phyloP scores from a whole-genome alignment of 2,797 vertebrate species.

The Kryptolebias ocellatus region DNA sequence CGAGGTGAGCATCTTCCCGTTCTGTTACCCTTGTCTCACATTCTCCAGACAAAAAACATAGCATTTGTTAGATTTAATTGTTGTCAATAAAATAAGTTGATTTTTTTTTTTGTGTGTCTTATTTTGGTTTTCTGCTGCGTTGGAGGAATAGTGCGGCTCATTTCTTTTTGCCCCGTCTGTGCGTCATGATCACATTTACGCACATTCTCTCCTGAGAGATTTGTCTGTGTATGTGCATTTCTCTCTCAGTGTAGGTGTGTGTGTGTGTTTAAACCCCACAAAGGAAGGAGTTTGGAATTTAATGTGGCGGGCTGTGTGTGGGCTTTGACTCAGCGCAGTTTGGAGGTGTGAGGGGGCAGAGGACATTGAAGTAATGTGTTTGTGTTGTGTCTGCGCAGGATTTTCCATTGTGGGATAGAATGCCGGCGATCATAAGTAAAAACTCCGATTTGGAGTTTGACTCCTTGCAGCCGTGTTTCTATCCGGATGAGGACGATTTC shows the following conservation, averaged over 20 bases:
- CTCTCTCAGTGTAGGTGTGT: slow-evolving; percentile 6
- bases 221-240: slow-evolving; percentile 19
- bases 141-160: neutral
- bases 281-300: slow-evolving; percentile 45
- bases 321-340: slow-evolving; percentile 51
- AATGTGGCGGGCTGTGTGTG: slow-evolving; percentile 62
- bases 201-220: slow-evolving; percentile 59
- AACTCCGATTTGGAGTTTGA: slow-evolving; percentile 97
- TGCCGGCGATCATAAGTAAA: slow-evolving; percentile 93
- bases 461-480: slow-evolving; percentile 97
- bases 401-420: slow-evolving; percentile 75
- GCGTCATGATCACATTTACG: slow-evolving; percentile 65
- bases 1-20: slow-evolving; percentile 71
- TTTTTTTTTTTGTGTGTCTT: neutral
- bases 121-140: slow-evolving; percentile 5
- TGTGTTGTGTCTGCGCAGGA: slow-evolving; percentile 59
- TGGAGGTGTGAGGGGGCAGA: slow-evolving; percentile 37
- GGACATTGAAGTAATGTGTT: slow-evolving; percentile 17
- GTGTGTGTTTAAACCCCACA: slow-evolving; percentile 33
- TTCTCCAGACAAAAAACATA: neutral
- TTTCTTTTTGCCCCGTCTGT: slow-evolving; percentile 30
- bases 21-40: neutral
- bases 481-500: slow-evolving; percentile 98
- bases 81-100: slow-evolving; percentile 29
- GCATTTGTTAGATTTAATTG: neutral